These are phyloP conservation scores for Umimayanthus chanpuru DNA, from an alignment of 92 coral and sea anemone species.

Conservation along the genomic window DNA sequence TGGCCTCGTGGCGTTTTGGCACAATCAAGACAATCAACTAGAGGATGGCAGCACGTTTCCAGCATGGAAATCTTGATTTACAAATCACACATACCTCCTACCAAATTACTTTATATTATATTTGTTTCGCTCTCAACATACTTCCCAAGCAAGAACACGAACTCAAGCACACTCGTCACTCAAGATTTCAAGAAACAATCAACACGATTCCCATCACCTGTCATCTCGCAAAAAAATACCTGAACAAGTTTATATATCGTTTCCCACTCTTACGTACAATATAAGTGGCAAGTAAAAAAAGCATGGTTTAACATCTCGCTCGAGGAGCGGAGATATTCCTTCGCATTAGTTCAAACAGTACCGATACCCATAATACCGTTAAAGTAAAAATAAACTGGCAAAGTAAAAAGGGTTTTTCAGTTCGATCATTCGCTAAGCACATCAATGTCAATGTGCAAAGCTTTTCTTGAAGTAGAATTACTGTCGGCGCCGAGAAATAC, in stretches of 20 bases:
- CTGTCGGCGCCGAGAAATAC: too few species aligned
- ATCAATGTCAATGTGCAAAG: not conserved
- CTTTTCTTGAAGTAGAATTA: too few species aligned
- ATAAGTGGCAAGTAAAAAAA: too few species aligned
- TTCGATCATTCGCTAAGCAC: not conserved
- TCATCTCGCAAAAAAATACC: too few species aligned
- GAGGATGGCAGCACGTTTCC: not conserved
- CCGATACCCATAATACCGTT: not conserved
- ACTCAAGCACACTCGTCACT: not conserved
- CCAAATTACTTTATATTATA: not conserved
- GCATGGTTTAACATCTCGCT: too few species aligned
- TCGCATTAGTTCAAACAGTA: not conserved
- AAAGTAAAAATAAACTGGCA: not conserved
- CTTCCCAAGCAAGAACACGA: not conserved
- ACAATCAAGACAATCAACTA: not conserved
- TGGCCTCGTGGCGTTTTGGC: conserved; percentile 7
- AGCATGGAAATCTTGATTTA: not conserved
- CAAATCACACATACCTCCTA: not conserved
- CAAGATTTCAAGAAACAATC: not conserved
- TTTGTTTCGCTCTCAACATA: not conserved
- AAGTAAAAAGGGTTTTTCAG: not conserved
- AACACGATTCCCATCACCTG: not conserved
- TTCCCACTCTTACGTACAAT: too few species aligned
- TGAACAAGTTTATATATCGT: not conserved
- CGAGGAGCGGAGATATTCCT: too few species aligned